Base-by-base conservation (phyloP, 2,888 invertebrate species). In the Latrodectus elegans region DNA sequence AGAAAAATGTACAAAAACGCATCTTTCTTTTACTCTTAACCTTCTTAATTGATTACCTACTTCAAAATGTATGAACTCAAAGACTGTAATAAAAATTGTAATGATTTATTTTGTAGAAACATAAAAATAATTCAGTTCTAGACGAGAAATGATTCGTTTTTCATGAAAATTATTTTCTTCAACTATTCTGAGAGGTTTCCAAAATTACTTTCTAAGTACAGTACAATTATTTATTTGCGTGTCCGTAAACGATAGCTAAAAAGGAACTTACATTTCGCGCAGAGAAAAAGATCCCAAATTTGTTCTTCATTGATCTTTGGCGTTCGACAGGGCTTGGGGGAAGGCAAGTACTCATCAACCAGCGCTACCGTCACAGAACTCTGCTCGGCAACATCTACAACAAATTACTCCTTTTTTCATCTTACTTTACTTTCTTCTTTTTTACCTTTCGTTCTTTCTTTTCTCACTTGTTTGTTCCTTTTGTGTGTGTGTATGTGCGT, bases 391-490 rank as follows among this genome's bases (percentile, higher is more conserved):
- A 84, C 84, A 84, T 84, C 84, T 77, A 84, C 84, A 84, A 84
- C 77, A 78, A 78, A 84, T 78, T 84, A 77, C 84, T 84, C 78
- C 55, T 76, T 83, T 81, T 68, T 51, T 65, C 71, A 76, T 84
- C 72, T 73, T 84, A 26, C 53, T 84, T 84, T 84, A 82, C 53
- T 74, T 68, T 53, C 49, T 68, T 67, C 67, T 82, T 65, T 84
- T 78, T 73, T 76, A 76, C 71, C 71, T 68, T 60, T 75, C 67
- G 53, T 82, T 70, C 70, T 64, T 77, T 73, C 84, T 84, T 73
- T 84, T 84, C 84, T 84, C 84, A 84, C 84, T 84, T 84, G 78
- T 84, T 72, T 84, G 84, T 84, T 77, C 78, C 84, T 78, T 84
- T 84, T 70, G 26, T 70, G 65, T 77, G 73, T 81, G 71, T 79